phyloP scores from a whole-genome alignment of 2,888 invertebrate species.

The Chymomyza fuscimana region DNA sequence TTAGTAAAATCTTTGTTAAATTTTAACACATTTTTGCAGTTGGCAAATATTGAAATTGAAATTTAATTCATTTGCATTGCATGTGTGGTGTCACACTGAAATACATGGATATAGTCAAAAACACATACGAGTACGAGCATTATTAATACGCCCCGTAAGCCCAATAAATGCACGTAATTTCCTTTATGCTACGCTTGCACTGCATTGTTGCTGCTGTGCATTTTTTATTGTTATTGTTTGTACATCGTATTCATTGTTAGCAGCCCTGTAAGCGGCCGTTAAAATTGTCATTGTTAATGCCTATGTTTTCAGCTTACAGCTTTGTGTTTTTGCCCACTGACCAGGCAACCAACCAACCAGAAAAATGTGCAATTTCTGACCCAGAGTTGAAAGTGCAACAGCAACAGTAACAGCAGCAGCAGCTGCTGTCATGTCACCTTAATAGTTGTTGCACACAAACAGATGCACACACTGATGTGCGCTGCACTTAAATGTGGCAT shows the following conservation, averaged over 20 bases:
- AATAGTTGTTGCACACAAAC: constrained; percentile 61
- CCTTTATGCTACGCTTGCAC: constrained; percentile 3
- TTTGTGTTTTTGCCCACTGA: too few relatives aligned
- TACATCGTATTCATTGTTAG: constrained; percentile 1
- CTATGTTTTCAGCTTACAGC: neutral
- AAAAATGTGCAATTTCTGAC: constrained; percentile 18
- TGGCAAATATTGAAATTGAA: constrained; percentile 50
- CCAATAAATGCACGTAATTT: constrained; percentile 63
- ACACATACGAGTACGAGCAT: constrained; percentile 28
- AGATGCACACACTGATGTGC: constrained; percentile 17
- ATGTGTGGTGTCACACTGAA: constrained; percentile 4
- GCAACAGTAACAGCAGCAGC: too few relatives aligned
- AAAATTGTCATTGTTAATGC: constrained; percentile 69
- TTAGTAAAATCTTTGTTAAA: neutral
- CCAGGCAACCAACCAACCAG: too few relatives aligned
- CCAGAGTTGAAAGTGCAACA: constrained; percentile 41
- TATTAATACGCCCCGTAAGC: constrained; percentile 70
- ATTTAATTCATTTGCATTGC: constrained; percentile 60
- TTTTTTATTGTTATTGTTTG: constrained; percentile 60
- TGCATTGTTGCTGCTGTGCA: constrained; percentile 29
- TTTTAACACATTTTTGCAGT: too few relatives aligned
- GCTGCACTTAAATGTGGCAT: constrained; percentile 39
- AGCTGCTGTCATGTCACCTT: constrained; percentile 62
- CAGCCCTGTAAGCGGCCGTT: constrained; percentile 44
- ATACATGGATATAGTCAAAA: neutral